A percentile compares a stretch with the other conserved stretches of the same genome.
Conservation (phyloP, 2,113 vertebrate species). For the Girardinichthys multiradiatus region DNA sequence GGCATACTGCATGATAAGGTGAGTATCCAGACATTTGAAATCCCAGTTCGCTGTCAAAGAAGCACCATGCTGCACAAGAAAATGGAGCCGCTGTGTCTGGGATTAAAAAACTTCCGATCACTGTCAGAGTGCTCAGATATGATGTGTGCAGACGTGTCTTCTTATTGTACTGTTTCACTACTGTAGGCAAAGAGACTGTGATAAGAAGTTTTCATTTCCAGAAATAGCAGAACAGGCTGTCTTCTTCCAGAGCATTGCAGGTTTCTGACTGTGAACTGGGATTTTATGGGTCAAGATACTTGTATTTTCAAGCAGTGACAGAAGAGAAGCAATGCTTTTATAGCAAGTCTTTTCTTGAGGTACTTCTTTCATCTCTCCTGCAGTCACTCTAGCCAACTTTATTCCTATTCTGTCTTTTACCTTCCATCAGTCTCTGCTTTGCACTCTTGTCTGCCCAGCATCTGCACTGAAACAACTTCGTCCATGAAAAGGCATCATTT, state of each 20-base stretch:
- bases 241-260: not conserved
- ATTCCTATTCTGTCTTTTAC: not conserved
- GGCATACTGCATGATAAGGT: not conserved
- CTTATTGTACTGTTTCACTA: not conserved
- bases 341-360: not conserved
- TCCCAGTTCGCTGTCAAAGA: not conserved
- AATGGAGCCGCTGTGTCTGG: not conserved
- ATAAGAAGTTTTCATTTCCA: not conserved
- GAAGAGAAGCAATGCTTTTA: slow-evolving; percentile 1
- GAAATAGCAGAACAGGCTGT: not conserved
- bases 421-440: slow-evolving; percentile 11
- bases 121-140: not conserved
- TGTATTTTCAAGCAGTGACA: not conserved
- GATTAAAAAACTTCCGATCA: not conserved
- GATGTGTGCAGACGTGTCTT: not conserved
- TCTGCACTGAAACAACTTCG: slow-evolving; percentile 13
- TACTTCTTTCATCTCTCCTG: not conserved
- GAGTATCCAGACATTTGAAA: not conserved
- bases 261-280: not conserved
- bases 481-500: slow-evolving; percentile 50
- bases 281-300: not conserved
- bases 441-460: not conserved
- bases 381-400: not conserved
- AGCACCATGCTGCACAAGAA: not conserved
- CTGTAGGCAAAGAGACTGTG: not conserved